These are phyloP conservation scores for Nothocercus nigrocapillus DNA, from an alignment of 2,113 vertebrate genomes.

Conservation along the genomic window DNA sequence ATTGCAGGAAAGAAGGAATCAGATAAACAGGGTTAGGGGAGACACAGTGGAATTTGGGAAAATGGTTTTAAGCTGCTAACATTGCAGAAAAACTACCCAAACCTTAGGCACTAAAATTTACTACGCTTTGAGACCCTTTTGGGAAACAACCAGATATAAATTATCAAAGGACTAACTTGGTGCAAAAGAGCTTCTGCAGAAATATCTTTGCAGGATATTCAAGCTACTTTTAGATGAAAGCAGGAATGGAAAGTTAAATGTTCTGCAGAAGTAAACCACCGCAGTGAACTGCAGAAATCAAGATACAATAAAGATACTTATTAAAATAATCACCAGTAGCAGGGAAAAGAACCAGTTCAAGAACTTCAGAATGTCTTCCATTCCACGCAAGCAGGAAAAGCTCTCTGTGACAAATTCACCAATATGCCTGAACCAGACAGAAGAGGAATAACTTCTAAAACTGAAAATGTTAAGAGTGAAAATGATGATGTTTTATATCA, in stretches of 20 bases:
- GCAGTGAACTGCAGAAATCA: neutral
- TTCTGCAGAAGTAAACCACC: neutral
- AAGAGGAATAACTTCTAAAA: neutral
- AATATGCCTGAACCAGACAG: neutral
- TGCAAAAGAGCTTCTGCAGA: neutral
- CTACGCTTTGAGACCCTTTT: neutral
- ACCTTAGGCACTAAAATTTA: neutral
- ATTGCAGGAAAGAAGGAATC: slow-evolving; percentile 43
- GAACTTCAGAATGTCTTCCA: neutral
- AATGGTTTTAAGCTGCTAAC: neutral
- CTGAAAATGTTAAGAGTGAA: neutral
- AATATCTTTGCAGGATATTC: neutral
- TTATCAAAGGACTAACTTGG: neutral
- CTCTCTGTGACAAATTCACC: neutral
- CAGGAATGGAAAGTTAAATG: neutral
- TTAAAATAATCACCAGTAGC: neutral
- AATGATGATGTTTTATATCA: neutral
- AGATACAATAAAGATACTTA: neutral
- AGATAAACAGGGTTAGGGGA: slow-evolving; percentile 13
- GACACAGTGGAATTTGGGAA: neutral
- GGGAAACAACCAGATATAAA: neutral
- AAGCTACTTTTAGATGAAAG: neutral
- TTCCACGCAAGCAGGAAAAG: neutral
- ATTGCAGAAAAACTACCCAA: neutral
- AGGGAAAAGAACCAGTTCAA: neutral